Conservation (phyloP, 2,113 vertebrate species). For the Callipepla squamata region DNA sequence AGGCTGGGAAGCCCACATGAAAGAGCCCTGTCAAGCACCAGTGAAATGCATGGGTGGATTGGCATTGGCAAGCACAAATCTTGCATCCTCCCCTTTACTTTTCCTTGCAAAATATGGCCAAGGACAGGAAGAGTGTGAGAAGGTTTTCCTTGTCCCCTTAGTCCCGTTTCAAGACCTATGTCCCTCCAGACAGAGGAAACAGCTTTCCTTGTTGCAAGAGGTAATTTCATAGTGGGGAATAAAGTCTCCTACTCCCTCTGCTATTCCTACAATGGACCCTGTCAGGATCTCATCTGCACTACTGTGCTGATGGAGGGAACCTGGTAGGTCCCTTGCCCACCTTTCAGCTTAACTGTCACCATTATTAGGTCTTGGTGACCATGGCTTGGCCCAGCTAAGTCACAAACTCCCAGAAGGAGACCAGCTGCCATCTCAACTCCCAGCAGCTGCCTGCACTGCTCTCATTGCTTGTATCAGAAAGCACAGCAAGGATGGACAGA, state of each 20-base stretch:
- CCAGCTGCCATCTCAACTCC: neutral
- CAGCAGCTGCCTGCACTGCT: neutral
- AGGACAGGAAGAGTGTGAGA: too few relatives aligned
- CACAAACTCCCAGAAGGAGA: too few relatives aligned
- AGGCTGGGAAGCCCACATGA: neutral
- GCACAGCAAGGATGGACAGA: neutral
- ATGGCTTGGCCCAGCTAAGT: neutral
- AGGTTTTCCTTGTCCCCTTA: neutral
- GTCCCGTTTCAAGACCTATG: fast-evolving
- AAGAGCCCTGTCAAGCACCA: neutral
- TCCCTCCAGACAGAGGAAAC: neutral
- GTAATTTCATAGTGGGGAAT: neutral
- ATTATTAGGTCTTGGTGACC: neutral
- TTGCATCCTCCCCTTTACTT: neutral
- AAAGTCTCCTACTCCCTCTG: neutral
- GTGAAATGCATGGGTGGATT: fast-evolving
- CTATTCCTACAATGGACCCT: fast-evolving
- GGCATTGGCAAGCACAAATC: fast-evolving
- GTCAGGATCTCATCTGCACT: neutral
- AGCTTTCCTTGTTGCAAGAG: neutral
- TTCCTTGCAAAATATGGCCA: neutral
- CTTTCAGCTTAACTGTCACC: fast-evolving
- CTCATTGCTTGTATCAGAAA: neutral
- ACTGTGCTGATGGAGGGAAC: neutral
- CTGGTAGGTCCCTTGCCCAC: neutral